Percentiles rank a stretch among this genome's conserved stretches.
These are phyloP conservation scores for Patagioenas fasciata DNA, from an alignment of 2,113 vertebrate species.

Conservation along the genomic window DNA sequence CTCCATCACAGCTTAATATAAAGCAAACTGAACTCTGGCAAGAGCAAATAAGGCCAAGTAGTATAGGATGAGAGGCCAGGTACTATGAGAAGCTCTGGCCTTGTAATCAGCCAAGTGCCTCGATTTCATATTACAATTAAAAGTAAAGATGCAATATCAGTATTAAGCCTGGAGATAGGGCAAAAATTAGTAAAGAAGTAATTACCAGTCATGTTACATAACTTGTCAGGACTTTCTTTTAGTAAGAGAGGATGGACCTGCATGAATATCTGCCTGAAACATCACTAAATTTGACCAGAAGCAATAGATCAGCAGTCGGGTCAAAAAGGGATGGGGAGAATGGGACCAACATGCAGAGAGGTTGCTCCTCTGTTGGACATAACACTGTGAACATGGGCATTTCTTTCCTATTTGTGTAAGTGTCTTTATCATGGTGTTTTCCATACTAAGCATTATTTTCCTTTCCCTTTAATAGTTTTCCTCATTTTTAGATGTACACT, in stretches of 20 bases:
- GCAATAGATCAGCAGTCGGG: background rate
- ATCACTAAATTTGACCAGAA: background rate
- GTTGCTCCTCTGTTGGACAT: background rate
- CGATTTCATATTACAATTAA: background rate
- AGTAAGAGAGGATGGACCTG: background rate
- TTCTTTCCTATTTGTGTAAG: background rate
- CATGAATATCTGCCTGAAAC: background rate
- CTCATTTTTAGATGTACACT: background rate
- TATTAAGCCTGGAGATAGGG: background rate
- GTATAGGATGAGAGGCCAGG: background rate
- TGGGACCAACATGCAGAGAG: fast-evolving
- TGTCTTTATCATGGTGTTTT: background rate
- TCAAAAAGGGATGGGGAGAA: background rate
- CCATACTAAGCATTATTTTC: background rate
- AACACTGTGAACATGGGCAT: background rate
- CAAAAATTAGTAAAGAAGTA: background rate
- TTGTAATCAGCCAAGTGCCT: background rate
- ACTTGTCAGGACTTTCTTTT: background rate
- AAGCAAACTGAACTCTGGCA: background rate
- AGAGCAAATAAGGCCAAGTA: background rate
- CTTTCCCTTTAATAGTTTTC: background rate
- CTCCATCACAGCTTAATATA: background rate
- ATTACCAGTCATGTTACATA: background rate
- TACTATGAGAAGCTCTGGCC: background rate
- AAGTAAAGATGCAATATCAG: background rate